Conservation (phyloP, 1,140 invertebrate genomes). For the Leptopilina boulardi region DNA sequence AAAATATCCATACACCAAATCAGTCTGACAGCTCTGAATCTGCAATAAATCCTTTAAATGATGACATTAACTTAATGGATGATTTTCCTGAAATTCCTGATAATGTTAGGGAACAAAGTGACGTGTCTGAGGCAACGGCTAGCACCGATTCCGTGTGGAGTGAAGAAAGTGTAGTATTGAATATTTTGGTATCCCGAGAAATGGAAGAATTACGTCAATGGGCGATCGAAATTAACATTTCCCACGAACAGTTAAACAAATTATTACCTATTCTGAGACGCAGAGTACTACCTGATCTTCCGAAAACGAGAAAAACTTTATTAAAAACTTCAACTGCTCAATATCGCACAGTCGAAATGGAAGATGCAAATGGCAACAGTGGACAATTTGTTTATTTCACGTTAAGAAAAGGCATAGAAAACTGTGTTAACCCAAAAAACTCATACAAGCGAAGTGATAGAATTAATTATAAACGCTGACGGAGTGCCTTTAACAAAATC, state of each 20-base stretch:
- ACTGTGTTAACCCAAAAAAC: neutral
- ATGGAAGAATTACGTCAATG: conserved; percentile 26
- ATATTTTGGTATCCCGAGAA: neutral
- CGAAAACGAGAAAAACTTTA: conserved; percentile 34
- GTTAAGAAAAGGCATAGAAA: neutral
- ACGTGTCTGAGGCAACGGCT: no score
- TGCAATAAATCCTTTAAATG: no score
- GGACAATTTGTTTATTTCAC: conserved; percentile 37
- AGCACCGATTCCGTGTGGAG: no score
- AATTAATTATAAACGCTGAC: no score
- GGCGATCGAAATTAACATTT: conserved; percentile 7
- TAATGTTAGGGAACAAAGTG: no score
- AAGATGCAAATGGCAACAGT: neutral
- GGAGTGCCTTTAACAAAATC: no score
- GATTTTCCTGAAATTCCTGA: no score
- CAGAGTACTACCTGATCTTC: conserved; percentile 17
- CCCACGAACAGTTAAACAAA: conserved; percentile 11
- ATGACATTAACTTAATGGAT: no score
- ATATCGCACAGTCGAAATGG: conserved; percentile 18
- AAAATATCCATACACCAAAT: no score
- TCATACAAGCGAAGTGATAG: no score
- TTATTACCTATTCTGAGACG: conserved; percentile 13
- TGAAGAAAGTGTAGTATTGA: no score
- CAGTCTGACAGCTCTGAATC: no score
- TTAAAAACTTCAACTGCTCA: conserved; percentile 13